phyloP scores from a whole-genome alignment of 2,113 vertebrate species.

The Nothoprocta pentlandii region DNA sequence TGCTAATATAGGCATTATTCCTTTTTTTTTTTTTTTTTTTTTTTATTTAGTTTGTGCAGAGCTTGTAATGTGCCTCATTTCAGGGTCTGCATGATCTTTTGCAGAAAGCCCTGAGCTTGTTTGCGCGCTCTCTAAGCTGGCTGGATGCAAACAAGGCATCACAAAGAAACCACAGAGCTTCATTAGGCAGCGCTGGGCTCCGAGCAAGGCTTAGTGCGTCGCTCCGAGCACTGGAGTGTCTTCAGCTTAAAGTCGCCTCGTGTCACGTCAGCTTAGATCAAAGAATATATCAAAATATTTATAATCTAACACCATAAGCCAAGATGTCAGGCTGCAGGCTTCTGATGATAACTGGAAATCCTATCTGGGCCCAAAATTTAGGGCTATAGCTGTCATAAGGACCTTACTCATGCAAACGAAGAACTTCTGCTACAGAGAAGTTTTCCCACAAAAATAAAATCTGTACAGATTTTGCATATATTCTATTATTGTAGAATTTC shows the following conservation, averaged over 20 bases:
- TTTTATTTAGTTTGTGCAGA: not conserved
- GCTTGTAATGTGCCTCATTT: not conserved
- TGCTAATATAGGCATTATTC: not conserved
- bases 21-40: too few relatives aligned
- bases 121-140: not conserved
- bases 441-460: not conserved
- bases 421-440: not conserved
- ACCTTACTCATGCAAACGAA: not conserved
- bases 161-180: not conserved
- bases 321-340: not conserved
- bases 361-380: not conserved
- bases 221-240: not conserved
- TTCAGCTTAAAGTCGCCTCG: not conserved
- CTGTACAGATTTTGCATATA: not conserved
- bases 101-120: not conserved
- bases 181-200: not conserved
- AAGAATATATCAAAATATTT: not conserved
- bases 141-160: not conserved
- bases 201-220: not conserved
- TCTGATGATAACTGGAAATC: not conserved
- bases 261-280: not conserved
- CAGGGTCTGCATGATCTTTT: not conserved
- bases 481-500: not conserved
- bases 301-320: not conserved
- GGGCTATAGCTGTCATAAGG: not conserved